These are phyloP conservation scores for Peromyscus leucopus DNA, from an alignment of 2,113 vertebrate species.

Conservation along the genomic window DNA sequence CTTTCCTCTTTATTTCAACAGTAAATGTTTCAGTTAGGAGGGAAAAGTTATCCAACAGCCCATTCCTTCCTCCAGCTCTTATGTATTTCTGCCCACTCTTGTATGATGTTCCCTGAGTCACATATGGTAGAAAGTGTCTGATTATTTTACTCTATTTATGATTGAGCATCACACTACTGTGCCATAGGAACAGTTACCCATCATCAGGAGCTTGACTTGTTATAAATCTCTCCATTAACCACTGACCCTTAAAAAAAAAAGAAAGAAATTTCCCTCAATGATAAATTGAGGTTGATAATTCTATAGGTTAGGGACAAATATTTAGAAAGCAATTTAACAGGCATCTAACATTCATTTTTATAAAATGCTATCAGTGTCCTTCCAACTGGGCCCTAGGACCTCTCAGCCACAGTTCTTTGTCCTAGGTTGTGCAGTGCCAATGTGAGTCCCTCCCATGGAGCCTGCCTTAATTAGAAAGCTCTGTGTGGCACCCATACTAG, in stretches of 20 bases:
- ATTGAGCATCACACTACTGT: neutral
- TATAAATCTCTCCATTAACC: neutral
- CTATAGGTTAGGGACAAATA: neutral
- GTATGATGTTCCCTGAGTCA: neutral
- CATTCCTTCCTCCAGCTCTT: neutral
- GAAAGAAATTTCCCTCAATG: neutral
- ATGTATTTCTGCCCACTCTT: neutral
- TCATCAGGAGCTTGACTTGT: neutral
- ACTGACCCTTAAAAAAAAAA: neutral
- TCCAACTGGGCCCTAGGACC: neutral
- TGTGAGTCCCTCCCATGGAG: neutral
- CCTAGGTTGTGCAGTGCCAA: neutral
- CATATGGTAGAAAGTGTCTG: neutral
- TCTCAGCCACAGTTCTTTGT: neutral
- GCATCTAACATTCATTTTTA: neutral
- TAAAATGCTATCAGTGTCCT: neutral
- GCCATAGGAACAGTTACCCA: neutral
- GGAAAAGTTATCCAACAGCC: neutral
- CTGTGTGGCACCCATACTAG: neutral
- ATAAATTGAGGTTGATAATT: neutral
- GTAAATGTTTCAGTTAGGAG: neutral
- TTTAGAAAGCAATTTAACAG: neutral
- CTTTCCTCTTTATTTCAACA: neutral
- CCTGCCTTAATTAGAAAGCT: neutral
- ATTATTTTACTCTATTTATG: neutral